These are phyloP conservation scores for Tyrannus savana DNA, from an alignment of 2,113 vertebrate species.

Conservation along the genomic window DNA sequence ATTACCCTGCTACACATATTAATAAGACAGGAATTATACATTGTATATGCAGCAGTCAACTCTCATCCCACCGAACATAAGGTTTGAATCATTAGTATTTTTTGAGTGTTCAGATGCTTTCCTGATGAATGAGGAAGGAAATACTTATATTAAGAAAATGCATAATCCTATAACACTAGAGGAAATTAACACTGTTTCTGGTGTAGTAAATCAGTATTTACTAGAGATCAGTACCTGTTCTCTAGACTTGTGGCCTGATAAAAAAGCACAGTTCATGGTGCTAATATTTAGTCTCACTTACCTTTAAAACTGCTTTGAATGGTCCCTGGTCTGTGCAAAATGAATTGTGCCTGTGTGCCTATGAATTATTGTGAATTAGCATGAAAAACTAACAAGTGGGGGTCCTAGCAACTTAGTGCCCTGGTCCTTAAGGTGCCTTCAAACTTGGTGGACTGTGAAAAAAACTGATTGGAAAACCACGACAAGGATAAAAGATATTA, in stretches of 20 bases:
- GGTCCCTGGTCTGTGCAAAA: neutral
- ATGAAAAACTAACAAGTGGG: neutral
- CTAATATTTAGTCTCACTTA: neutral
- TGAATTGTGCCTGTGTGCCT: neutral
- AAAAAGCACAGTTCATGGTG: neutral
- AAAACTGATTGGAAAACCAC: neutral
- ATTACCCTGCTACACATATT: neutral
- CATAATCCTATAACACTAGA: neutral
- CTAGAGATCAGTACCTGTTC: neutral
- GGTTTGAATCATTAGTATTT: neutral
- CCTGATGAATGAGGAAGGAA: neutral
- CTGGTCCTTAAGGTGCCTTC: neutral
- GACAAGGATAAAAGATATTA: neutral
- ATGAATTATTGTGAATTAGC: neutral
- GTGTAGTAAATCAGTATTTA: neutral
- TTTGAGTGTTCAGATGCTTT: neutral
- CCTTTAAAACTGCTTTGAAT: neutral
- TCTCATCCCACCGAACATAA: neutral
- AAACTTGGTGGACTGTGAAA: neutral
- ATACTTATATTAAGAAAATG: neutral
- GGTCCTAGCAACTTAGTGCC: neutral
- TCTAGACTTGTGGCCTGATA: neutral
- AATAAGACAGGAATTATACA: neutral
- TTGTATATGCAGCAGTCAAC: neutral
- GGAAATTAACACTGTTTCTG: neutral